Base-by-base conservation (phyloP, 1,140 invertebrate genomes). In the Lordiphosa collinella region DNA sequence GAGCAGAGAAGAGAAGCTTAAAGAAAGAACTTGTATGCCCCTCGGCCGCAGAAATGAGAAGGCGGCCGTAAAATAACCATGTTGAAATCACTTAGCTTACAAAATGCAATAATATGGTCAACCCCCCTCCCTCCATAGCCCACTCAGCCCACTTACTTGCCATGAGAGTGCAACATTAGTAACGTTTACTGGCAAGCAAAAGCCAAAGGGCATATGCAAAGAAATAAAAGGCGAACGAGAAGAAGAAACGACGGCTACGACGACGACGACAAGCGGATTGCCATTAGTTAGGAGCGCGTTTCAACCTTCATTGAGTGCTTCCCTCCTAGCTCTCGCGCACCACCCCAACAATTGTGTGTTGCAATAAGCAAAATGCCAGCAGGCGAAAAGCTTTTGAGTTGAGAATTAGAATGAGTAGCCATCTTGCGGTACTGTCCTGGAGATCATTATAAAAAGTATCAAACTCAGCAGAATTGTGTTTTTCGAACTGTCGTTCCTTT, bases 81-180 rank as follows among this genome's bases (percentile, higher is more conserved):
- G 68, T 64, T 64, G 68, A 72, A 72, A 72, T 72, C 68, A 72
- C 68, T 72, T 72, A 70, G 67, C 68, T 72, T 64, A 70, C 68
- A 70, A 72, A 72, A 72, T 70, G 67, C 59, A 72, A 72, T 72
- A 72, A 72, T 65, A 63, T 53, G 64, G 55, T 56, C 40, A 55
- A 40, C 55, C 25, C 11, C 18, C 50, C 40, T 16, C 49, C 18
- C 49, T 36, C 6, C 49, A n/a, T n/a, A n/a, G n/a, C 36, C 31
- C 36, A 9, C 49, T 32, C 11, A 10, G 13, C 29, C 50, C 7
- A 25, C 47, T n/a, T 31, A 9, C 14, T 31, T 32, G 43, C 22
- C 13, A 51, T 53, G 52, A 35, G 49, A 61, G 43, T 66, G 70
- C 56, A 72, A 72, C 68, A 74, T 74, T 74, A 74, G 62, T 62